A percentile compares a stretch with the other conserved stretches of the same genome.
Evolutionary conservation across 2,888 invertebrate species (phyloP).

Genomic region (Netelia fuscicornis): DNA sequence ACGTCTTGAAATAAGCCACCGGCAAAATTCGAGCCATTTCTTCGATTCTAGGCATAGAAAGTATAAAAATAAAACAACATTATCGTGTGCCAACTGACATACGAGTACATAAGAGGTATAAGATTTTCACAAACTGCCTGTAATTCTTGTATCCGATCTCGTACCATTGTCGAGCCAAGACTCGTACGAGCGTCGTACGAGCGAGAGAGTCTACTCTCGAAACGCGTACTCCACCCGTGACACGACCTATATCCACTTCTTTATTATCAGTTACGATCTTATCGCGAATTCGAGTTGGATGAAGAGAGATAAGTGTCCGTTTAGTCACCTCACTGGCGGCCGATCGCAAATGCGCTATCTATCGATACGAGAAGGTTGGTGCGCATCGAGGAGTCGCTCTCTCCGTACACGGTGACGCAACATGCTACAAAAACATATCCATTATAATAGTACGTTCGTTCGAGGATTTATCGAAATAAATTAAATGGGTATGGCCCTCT

Average conservation of each 20-base stretch:
- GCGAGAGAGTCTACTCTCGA: background rate
- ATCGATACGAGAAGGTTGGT: constrained; percentile 24
- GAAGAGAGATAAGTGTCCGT: constrained; percentile 31
- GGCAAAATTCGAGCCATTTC: constrained; percentile 75
- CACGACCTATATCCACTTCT: background rate
- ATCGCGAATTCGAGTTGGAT: constrained; percentile 54
- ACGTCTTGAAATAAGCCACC: constrained; percentile 79
- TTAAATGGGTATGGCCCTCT: constrained; percentile 28
- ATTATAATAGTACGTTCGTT: background rate
- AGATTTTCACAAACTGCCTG: constrained; percentile 79
- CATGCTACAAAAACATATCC: constrained; percentile 75
- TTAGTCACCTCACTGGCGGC: constrained; percentile 6
- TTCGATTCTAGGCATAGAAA: constrained; percentile 72
- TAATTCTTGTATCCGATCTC: constrained; percentile 82
- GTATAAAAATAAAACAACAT: constrained; percentile 28
- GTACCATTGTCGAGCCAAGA: constrained; percentile 78
- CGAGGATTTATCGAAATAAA: background rate
- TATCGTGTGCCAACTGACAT: constrained; percentile 31
- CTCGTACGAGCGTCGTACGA: too few species aligned
- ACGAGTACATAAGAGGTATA: background rate
- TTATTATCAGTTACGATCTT: constrained; percentile 57
- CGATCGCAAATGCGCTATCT: constrained; percentile 2
- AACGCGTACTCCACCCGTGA: constrained; percentile 5
- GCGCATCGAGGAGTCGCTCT: constrained; percentile 5
- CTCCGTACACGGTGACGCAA: constrained; percentile 64